Evolutionary conservation across 2,113 vertebrate genomes (phyloP).

Genomic region (Antigone vipio): DNA sequence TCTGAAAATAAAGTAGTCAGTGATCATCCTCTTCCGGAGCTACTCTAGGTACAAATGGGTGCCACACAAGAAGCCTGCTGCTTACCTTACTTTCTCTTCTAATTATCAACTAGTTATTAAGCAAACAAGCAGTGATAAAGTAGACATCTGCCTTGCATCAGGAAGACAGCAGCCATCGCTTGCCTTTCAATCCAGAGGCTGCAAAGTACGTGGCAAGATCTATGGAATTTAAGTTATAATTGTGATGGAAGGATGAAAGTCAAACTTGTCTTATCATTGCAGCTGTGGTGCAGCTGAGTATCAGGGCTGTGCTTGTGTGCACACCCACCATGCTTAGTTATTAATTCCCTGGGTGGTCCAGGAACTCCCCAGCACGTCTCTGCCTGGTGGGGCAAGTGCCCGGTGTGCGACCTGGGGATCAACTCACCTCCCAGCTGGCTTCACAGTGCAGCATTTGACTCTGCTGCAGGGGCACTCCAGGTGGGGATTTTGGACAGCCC

Average conservation of each 20-base stretch:
- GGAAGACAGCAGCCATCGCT: neutral
- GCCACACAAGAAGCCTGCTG: neutral
- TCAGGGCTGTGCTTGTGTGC: rapidly evolving
- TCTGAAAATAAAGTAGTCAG: neutral
- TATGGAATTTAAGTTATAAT: neutral
- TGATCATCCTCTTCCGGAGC: neutral
- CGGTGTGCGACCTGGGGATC: rapidly evolving
- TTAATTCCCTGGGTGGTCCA: neutral
- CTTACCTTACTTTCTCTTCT: neutral
- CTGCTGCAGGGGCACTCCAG: neutral
- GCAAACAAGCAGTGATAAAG: neutral
- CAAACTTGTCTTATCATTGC: neutral
- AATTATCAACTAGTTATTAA: neutral
- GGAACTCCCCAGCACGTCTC: rapidly evolving
- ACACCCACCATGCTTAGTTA: rapidly evolving
- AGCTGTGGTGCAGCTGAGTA: neutral
- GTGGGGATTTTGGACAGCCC: neutral
- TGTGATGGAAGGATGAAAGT: neutral
- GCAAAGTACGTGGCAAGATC: neutral
- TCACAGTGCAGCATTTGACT: neutral
- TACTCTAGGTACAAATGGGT: rapidly evolving
- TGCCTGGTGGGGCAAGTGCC: neutral
- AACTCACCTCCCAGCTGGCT: neutral
- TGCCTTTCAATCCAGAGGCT: neutral
- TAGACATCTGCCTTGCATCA: neutral